These are phyloP conservation scores for Argyresthia albistria DNA, from an alignment of 2,888 invertebrate genomes.

Conservation along the genomic window DNA sequence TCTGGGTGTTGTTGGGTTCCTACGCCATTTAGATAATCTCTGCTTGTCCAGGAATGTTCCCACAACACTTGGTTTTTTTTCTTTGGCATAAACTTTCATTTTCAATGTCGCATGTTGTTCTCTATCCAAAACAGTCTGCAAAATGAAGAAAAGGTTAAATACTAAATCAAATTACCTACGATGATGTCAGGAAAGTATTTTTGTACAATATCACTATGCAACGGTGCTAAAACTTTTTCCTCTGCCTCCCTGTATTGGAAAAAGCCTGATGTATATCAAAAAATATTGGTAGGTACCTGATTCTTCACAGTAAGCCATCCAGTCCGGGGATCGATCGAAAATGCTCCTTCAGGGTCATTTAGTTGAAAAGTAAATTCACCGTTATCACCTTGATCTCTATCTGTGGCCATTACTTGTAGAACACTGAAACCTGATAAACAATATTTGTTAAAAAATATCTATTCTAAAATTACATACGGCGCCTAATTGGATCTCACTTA, in stretches of 20 bases:
- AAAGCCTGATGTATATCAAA: too few species aligned
- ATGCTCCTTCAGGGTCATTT: conserved; percentile 82
- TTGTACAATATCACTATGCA: too few species aligned
- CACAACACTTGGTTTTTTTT: conserved; percentile 80
- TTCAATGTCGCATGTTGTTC: conserved; percentile 81
- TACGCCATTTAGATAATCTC: conserved; percentile 49
- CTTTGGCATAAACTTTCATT: conserved; percentile 85
- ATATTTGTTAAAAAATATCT: background rate
- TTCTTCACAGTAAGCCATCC: conserved; percentile 91
- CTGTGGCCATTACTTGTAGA: conserved; percentile 80
- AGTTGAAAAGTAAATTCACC: conserved; percentile 87
- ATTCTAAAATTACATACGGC: too few species aligned
- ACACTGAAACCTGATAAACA: conserved; percentile 54
- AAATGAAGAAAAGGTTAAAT: conserved; percentile 6
- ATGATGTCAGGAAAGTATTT: too few species aligned
- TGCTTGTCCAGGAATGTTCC: conserved; percentile 57
- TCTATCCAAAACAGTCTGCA: conserved; percentile 81
- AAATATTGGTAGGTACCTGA: too few species aligned
- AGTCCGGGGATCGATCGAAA: conserved; percentile 82
- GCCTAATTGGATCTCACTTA: background rate
- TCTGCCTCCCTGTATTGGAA: too few species aligned
- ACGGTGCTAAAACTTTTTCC: too few species aligned
- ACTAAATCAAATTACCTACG: background rate
- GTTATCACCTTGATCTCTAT: conserved; percentile 89
- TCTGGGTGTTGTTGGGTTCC: conserved; percentile 33